Percentiles rank a stretch among this genome's conserved stretches.
phyloP scores from a whole-genome alignment of 2,113 vertebrate genomes.

The Gallinago jamesoni region DNA sequence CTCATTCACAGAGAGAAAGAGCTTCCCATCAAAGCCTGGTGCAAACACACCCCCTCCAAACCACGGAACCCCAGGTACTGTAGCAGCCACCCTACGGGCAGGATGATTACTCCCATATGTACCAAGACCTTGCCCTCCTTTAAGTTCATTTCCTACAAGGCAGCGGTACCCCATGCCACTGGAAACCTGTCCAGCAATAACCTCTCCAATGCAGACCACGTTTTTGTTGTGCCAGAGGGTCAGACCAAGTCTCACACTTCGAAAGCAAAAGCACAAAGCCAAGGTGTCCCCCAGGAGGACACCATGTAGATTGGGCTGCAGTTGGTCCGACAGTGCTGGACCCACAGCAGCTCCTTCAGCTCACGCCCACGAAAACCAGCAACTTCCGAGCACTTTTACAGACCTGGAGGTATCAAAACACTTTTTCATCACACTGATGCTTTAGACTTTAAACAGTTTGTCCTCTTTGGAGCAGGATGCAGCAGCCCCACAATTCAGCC shows the following conservation, averaged over 20 bases:
- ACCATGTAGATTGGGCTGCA: not conserved
- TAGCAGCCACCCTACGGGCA: rapidly evolving
- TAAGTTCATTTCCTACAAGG: not conserved
- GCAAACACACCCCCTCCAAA: not conserved
- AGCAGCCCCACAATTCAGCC: not conserved
- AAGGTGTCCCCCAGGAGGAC: not conserved
- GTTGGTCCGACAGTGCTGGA: not conserved
- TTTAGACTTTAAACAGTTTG: not conserved
- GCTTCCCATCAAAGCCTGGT: not conserved
- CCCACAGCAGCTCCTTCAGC: not conserved
- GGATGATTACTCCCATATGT: not conserved
- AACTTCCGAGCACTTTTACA: not conserved
- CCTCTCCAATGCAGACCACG: not conserved
- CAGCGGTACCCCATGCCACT: not conserved
- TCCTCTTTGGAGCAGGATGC: not conserved
- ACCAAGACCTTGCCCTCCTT: not conserved
- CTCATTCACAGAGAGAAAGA: not conserved
- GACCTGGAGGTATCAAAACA: not conserved
- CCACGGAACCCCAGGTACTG: not conserved
- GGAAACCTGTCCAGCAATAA: not conserved
- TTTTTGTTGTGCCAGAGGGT: not conserved
- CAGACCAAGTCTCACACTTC: not conserved
- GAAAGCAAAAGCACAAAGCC: not conserved
- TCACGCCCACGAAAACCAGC: not conserved
- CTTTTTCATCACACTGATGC: not conserved